Conservation (phyloP, 2,888 invertebrate species). For the Tachina lurida region DNA sequence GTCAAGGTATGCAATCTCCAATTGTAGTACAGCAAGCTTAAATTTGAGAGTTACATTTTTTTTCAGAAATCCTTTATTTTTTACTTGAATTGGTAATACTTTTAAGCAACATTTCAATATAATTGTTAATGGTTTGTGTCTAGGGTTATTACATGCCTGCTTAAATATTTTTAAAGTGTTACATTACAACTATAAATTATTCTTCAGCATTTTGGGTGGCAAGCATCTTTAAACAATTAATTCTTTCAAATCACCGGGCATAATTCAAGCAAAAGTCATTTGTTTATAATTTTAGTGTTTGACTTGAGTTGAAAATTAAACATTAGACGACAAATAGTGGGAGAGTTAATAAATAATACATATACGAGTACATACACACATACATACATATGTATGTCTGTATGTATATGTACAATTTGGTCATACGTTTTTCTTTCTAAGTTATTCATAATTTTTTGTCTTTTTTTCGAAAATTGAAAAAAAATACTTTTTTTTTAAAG, state of each 20-base stretch:
- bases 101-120: no score
- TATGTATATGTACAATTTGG: neutral
- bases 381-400: neutral
- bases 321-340: constrained; percentile 24
- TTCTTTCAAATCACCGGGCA: constrained; percentile 15
- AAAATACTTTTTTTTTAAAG: constrained; percentile 10
- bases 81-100: no score
- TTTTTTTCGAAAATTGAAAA: neutral
- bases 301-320: constrained; percentile 45
- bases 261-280: constrained; percentile 37
- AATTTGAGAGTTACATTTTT: neutral
- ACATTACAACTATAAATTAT: no score
- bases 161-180: no score
- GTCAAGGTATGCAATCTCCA: neutral
- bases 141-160: no score
- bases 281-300: constrained; percentile 46
- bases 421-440: constrained; percentile 7
- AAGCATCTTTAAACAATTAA: constrained; percentile 2
- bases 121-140: no score
- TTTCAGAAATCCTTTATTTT: no score
- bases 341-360: constrained; percentile 3
- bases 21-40: neutral
- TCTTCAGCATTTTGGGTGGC: neutral
- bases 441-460: constrained; percentile 20
- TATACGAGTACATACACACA: neutral